Percentiles rank a stretch among this genome's conserved stretches.
Conservation (phyloP, 37 sponge, comb jelly and placozoan genomes). For the Beroe ovata region DNA sequence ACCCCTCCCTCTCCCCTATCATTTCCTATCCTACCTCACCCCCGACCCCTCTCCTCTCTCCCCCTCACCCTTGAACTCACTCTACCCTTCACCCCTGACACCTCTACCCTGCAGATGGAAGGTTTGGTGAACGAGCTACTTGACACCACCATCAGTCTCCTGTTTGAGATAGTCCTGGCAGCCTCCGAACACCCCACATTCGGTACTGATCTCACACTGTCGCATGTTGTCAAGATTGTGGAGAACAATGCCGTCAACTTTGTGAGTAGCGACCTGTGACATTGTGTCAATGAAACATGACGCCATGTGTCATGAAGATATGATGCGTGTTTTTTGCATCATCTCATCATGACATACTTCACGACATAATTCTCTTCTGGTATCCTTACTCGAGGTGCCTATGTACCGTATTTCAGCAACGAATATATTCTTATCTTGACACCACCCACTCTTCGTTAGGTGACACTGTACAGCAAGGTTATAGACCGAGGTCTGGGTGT, state of each 20-base stretch:
- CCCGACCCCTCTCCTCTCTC: neutral
- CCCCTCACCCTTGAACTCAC: neutral
- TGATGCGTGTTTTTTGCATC: too few relatives aligned
- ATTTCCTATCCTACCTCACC: neutral
- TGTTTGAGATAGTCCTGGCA: conserved; percentile 33
- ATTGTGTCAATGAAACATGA: too few relatives aligned
- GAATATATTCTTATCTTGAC: too few relatives aligned
- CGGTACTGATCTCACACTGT: conserved; percentile 16
- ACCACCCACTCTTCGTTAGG: too few relatives aligned
- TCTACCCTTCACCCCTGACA: neutral
- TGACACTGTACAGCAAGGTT: conserved; percentile 35
- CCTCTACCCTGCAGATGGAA: conserved; percentile 10
- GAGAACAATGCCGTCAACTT: neutral
- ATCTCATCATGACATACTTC: too few relatives aligned
- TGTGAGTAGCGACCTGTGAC: too few relatives aligned
- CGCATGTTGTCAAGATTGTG: neutral
- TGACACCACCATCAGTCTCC: conserved; percentile 23
- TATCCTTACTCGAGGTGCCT: too few relatives aligned
- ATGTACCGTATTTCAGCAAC: too few relatives aligned
- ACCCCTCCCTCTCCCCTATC: neutral
- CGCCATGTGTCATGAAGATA: too few relatives aligned
- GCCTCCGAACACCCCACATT: conserved; percentile 38
- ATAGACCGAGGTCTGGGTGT: conserved; percentile 12
- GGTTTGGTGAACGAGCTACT: neutral
- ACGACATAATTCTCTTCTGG: too few relatives aligned